A percentile compares a stretch with the other conserved stretches of the same genome.
Conservation (phyloP, 2,797 vertebrate genomes). For the Sebastes nivosus region DNA sequence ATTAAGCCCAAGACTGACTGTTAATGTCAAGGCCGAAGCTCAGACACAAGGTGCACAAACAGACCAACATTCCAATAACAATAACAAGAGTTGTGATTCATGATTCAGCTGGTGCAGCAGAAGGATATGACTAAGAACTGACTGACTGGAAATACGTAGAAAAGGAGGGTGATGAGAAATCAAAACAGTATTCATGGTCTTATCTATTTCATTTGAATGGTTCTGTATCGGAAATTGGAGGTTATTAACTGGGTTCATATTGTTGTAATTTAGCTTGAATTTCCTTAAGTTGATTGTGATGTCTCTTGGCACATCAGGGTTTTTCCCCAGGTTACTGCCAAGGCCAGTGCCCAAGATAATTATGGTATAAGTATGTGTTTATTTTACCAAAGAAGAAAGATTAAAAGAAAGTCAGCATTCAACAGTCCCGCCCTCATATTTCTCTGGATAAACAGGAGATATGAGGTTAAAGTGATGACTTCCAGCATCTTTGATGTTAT, state of each 20-base stretch:
- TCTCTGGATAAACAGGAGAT: neutral
- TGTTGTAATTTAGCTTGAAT: neutral
- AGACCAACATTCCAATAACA: neutral
- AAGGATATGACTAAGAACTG: neutral
- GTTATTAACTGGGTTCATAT: neutral
- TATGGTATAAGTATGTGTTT: slow-evolving; percentile 67
- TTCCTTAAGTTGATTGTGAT: neutral
- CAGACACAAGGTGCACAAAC: slow-evolving; percentile 11
- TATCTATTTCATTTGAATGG: neutral
- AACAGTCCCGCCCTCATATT: neutral
- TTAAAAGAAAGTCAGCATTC: neutral
- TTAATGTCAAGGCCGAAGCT: slow-evolving; percentile 23
- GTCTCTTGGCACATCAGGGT: slow-evolving; percentile 63
- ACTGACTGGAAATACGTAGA: neutral
- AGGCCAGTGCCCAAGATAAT: slow-evolving; percentile 75
- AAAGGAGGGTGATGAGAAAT: neutral
- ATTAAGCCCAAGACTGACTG: neutral
- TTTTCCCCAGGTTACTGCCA: slow-evolving; percentile 79
- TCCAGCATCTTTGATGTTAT: neutral
- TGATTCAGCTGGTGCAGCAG: neutral
- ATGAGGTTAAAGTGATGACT: neutral
- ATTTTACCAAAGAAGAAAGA: slow-evolving; percentile 62
- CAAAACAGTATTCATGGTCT: neutral
- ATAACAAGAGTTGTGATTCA: neutral
- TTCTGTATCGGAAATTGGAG: neutral